phyloP scores from a whole-genome alignment of 2,888 invertebrate species.

The Lydus trimaculatus region DNA sequence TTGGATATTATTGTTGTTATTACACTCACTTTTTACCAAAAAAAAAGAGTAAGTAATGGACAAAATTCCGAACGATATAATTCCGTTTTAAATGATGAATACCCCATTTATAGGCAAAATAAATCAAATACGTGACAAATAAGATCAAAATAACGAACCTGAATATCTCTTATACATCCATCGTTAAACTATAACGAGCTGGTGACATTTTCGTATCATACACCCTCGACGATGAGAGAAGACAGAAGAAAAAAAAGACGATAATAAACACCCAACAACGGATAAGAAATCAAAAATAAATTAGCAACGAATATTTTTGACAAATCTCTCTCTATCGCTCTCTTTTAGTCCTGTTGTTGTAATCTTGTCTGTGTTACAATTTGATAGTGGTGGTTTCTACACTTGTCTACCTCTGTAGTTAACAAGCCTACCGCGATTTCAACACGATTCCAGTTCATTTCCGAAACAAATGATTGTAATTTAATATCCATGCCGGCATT shows the following conservation, averaged over 20 bases:
- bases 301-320: neutral
- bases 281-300: neutral
- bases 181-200: constrained; percentile 37
- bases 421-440: constrained; percentile 60
- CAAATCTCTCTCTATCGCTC: neutral
- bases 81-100: too few species aligned
- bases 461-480: constrained; percentile 63
- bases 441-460: constrained; percentile 61
- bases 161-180: constrained; percentile 28
- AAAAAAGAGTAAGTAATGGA: too few species aligned
- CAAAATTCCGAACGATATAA: too few species aligned
- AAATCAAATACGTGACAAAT: constrained; percentile 32
- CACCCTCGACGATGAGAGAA: too few species aligned
- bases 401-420: constrained; percentile 47
- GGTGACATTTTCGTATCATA: constrained; percentile 20
- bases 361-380: neutral
- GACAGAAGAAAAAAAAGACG: neutral
- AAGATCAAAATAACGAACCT: constrained; percentile 34
- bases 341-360: neutral
- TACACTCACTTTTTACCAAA: neutral
- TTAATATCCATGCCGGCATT: constrained; percentile 55
- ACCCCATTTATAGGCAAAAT: neutral
- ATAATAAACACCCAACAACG: neutral
- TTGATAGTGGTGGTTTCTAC: constrained; percentile 37
- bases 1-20: neutral